A percentile compares a stretch with the other conserved stretches of the same genome.
Evolutionary conservation across 2,113 vertebrate genomes (phyloP).

Genomic region (Prinia subflava): DNA sequence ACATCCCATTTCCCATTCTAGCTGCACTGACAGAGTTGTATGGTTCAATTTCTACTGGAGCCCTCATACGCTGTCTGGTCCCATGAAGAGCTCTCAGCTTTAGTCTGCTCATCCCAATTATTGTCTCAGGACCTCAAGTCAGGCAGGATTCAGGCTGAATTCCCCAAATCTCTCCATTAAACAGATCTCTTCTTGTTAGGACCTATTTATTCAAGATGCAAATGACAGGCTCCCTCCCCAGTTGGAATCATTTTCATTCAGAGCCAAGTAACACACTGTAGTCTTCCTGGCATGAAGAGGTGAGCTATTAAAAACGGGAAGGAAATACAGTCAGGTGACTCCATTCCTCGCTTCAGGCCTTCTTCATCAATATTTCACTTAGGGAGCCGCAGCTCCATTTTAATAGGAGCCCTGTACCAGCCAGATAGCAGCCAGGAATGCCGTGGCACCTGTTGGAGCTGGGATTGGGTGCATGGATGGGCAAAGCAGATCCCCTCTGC

Average conservation of each 20-base stretch:
- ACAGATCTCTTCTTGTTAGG: slow-evolving; percentile 49
- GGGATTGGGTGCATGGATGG: fast-evolving
- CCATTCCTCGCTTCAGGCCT: slow-evolving; percentile 28
- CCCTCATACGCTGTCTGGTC: slow-evolving; percentile 26
- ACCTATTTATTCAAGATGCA: slow-evolving; percentile 56
- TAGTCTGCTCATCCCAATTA: slow-evolving; percentile 47
- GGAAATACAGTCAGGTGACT: slow-evolving; percentile 22
- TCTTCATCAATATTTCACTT: slow-evolving; percentile 60
- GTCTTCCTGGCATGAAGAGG: background rate
- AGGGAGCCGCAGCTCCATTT: background rate
- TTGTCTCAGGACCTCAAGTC: slow-evolving; percentile 41
- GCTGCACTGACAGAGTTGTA: slow-evolving; percentile 47
- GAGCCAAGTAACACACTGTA: slow-evolving; percentile 32
- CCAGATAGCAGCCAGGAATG: background rate
- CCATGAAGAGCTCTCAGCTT: slow-evolving; percentile 35
- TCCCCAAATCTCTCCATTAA: slow-evolving; percentile 56
- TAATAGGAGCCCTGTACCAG: background rate
- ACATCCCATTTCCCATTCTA: slow-evolving; percentile 32
- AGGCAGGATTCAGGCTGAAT: slow-evolving; percentile 31
- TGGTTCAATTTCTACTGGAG: slow-evolving; percentile 45
- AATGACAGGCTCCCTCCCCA: slow-evolving; percentile 43
- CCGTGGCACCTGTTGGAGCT: background rate
- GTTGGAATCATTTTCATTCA: slow-evolving; percentile 23
- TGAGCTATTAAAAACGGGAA: slow-evolving; percentile 48
- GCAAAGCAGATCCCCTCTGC: background rate